Evolutionary conservation across 92 coral and sea anemone species (phyloP).

Genomic region (Porites lobata): DNA sequence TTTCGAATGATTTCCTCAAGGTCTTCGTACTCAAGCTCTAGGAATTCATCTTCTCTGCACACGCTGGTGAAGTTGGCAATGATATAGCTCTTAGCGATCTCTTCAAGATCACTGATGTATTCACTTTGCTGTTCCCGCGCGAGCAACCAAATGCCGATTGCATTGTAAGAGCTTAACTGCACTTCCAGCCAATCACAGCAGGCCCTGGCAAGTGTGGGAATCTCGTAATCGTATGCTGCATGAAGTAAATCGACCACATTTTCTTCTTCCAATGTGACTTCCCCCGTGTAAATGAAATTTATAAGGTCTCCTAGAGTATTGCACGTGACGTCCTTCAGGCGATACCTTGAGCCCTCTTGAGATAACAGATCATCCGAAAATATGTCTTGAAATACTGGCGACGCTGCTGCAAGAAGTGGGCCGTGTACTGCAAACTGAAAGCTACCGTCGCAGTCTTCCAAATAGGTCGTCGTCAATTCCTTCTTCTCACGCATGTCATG

Average conservation of each 20-base stretch:
- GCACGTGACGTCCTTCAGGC: constrained; percentile 12
- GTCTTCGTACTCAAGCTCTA: constrained; percentile 53
- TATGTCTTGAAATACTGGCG: constrained; percentile 30
- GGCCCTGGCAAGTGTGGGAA: constrained; percentile 65
- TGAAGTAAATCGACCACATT: constrained; percentile 44
- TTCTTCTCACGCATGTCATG: constrained; percentile 27
- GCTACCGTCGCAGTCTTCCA: constrained; percentile 49
- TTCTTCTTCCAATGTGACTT: constrained; percentile 39
- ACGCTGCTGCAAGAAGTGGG: constrained; percentile 61
- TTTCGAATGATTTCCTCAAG: constrained; percentile 52
- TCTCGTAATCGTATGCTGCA: constrained; percentile 44
- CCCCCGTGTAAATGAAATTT: constrained; percentile 76
- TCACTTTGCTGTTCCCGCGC: constrained; percentile 26
- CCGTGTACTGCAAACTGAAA: constrained; percentile 46
- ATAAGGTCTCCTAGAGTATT: constrained; percentile 29
- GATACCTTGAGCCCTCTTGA: constrained; percentile 32
- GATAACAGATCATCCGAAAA: neutral
- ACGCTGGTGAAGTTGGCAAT: constrained; percentile 48
- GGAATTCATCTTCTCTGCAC: constrained; percentile 51
- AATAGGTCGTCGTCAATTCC: constrained; percentile 37
- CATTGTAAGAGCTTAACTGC: constrained; percentile 37
- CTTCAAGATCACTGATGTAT: constrained; percentile 34
- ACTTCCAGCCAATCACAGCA: constrained; percentile 66
- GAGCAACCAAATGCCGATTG: constrained; percentile 44
- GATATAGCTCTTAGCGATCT: constrained; percentile 37